Conservation (phyloP, 2,797 vertebrate species). For the Hylomyscus alleni region DNA sequence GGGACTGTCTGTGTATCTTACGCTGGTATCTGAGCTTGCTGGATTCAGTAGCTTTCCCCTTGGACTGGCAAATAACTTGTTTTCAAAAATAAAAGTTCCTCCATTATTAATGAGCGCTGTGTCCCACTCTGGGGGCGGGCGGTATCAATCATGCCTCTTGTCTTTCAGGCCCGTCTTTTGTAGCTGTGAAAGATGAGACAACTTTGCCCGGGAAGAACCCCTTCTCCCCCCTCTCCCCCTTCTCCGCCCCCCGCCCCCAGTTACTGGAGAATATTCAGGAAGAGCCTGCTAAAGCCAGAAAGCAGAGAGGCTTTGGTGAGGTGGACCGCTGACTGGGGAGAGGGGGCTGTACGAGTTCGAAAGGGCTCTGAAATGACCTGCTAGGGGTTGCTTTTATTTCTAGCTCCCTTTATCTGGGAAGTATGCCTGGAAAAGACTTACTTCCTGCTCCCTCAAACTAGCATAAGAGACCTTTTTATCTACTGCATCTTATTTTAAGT, state of each 20-base stretch:
- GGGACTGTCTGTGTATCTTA: constrained; percentile 12
- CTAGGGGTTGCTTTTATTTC: constrained; percentile 12
- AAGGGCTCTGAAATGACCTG: neutral
- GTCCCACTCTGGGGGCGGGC: neutral
- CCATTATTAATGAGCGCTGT: constrained; percentile 16
- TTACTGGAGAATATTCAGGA: neutral
- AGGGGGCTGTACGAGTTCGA: neutral
- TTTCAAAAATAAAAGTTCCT: constrained; percentile 71
- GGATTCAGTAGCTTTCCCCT: constrained; percentile 35
- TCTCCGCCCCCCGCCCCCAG: neutral
- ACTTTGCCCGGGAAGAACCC: neutral
- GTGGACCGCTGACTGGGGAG: neutral
- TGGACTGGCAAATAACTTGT: constrained; percentile 55
- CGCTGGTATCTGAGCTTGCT: constrained; percentile 36
- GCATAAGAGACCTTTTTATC: neutral
- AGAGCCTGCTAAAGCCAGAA: neutral
- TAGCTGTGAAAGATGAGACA: constrained; percentile 27
- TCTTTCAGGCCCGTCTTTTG: neutral
- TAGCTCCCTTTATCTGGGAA: neutral
- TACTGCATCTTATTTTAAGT: neutral
- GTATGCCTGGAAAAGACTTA: neutral
- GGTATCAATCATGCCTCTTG: neutral
- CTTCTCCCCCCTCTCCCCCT: no score
- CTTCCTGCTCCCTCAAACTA: neutral
- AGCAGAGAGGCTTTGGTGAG: neutral